Evolutionary conservation across 1,140 invertebrate species (phyloP).

Genomic region (Aphis gossypii): DNA sequence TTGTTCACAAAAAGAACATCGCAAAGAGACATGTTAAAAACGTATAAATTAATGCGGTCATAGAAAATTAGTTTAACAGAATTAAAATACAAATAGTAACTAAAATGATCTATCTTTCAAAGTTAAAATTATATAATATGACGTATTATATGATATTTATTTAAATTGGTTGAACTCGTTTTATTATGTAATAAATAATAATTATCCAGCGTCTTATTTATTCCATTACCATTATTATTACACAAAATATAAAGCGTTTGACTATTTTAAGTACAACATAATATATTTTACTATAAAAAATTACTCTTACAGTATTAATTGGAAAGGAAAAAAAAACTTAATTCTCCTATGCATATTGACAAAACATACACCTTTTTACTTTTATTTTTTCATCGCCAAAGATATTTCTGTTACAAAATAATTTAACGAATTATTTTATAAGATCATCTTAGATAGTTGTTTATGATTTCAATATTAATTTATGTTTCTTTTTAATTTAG

Average conservation of each 20-base stretch:
- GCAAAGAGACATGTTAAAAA: background rate
- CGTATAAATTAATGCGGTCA: background rate
- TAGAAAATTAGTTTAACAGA: background rate
- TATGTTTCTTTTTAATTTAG: background rate
- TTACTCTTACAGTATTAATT: background rate
- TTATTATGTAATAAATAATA: background rate
- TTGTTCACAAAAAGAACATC: background rate
- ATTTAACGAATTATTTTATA: background rate
- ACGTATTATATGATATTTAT: background rate
- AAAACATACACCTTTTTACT: background rate
- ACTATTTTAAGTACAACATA: too few species aligned
- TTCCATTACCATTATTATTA: background rate
- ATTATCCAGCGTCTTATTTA: background rate
- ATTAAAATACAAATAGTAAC: too few species aligned
- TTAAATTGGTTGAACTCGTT: background rate
- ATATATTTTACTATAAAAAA: too few species aligned
- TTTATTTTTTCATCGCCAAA: background rate
- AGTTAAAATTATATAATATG: background rate
- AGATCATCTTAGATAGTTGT: background rate
- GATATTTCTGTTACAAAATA: background rate
- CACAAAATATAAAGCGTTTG: too few species aligned
- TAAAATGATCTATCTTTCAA: background rate
- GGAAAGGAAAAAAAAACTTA: background rate
- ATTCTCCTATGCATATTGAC: background rate
- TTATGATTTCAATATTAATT: background rate